Base-by-base conservation (phyloP, 1,140 invertebrate genomes). In the Sesamia nonagrioides region DNA sequence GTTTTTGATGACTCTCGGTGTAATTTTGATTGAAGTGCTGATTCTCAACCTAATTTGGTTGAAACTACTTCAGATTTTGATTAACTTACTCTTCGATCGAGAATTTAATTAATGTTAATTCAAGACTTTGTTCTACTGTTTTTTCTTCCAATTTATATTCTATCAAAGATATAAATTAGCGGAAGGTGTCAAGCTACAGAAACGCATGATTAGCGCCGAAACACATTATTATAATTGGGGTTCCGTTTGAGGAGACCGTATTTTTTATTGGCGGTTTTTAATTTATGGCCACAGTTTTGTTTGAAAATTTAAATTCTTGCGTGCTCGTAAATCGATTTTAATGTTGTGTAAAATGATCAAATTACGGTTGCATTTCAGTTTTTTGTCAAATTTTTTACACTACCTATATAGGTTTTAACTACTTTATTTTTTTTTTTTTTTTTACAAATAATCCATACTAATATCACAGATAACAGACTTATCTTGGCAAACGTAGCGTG, bases 201-300 rank as follows among this genome's bases (percentile, higher is more conserved):
- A 81, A 84, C 81, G 86, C 74, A 77, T 87, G 87, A 91, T 91
- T 91, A 89, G 89, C 82, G 50, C 54, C 56, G 68, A 79, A 79
- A 85, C 88, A 89, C 83, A 88, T 90, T 90, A 88, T 68, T 35
- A 77, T 87, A 86, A 86, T 91, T 88, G 84, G 73, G 45, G 21
- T 18, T 18, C 61, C 15, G 50, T 79, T 84, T 79, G 79, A 48
- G 48, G 45, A 42, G 61, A 63, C 11, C 58, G 73, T 58, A 76
- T 80, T 84, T 86, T 79, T 84, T 69, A 54, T 69, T 63, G 2
- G 66, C 72, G 86, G 79, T 82, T 84, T 86, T 18, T 77, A 77
- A 88, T 89, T 88, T 87, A 90, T 88, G 79, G 66, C 68, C 33
- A 60, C 40, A 6, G 50, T 78, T 71, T 35, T 69, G 37, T 69